Percentiles rank a stretch among this genome's conserved stretches.
These are phyloP conservation scores for Halichondria panicea DNA, from an alignment of 37 sponge, comb jelly and placozoan species.

Conservation along the genomic window DNA sequence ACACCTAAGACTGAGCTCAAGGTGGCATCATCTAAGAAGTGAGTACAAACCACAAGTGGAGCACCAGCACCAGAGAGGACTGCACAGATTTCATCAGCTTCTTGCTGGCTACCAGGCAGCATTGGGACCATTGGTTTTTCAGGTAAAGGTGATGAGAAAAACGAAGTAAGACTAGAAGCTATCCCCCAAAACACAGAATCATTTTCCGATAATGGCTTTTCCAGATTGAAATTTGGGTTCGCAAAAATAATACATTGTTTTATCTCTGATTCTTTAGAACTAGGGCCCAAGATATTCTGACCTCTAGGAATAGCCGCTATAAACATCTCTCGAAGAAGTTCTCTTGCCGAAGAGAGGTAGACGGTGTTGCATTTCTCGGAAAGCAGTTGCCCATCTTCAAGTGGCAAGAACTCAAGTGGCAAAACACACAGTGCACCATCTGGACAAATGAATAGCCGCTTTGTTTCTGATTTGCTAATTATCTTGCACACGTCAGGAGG, in stretches of 20 bases:
- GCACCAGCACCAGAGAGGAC: background rate
- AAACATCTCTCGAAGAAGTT: slow-evolving; percentile 12
- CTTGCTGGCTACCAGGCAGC: slow-evolving; percentile 8
- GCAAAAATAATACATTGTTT: slow-evolving; percentile 34
- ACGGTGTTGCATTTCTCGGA: slow-evolving; percentile 10
- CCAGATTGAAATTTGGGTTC: slow-evolving; percentile 10
- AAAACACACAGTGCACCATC: slow-evolving; percentile 14
- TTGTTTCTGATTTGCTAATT: background rate
- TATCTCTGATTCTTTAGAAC: background rate
- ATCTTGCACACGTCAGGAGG: slow-evolving; percentile 4
- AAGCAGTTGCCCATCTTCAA: slow-evolving; percentile 15
- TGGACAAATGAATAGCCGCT: slow-evolving; percentile 34
- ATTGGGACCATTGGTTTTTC: background rate
- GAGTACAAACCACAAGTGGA: background rate
- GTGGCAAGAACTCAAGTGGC: slow-evolving; percentile 19
- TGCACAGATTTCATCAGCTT: slow-evolving; percentile 7
- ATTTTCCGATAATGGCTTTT: slow-evolving; percentile 2
- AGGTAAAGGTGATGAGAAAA: slow-evolving; percentile 9
- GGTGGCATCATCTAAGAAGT: slow-evolving; percentile 23
- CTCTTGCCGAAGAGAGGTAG: slow-evolving; percentile 21
- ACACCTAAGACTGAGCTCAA: slow-evolving; percentile 4
- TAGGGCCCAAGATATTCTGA: background rate
- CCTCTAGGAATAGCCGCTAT: background rate
- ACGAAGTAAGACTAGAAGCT: slow-evolving; percentile 7
- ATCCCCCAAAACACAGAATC: background rate